Conservation (phyloP, 2,797 vertebrate species). For the Lates japonicus region DNA sequence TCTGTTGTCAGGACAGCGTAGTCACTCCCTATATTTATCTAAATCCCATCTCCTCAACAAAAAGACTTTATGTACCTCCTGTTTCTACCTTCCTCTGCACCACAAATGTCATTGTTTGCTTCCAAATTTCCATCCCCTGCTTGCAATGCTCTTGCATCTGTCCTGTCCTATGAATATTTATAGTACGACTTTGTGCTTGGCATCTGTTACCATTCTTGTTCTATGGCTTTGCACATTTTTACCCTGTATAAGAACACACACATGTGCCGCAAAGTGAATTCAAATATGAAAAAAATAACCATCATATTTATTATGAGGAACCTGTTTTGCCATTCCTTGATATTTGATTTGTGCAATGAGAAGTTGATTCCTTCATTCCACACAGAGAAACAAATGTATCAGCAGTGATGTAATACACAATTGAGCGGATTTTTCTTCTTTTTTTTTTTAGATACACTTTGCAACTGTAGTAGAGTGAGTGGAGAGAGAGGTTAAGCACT, state of each 20-base stretch:
- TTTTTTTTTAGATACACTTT: slow-evolving; percentile 68
- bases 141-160: slow-evolving; percentile 11
- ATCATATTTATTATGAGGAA: background rate
- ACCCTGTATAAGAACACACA: slow-evolving; percentile 38
- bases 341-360: slow-evolving; percentile 30
- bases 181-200: slow-evolving; percentile 33
- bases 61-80: slow-evolving; percentile 1
- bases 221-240: slow-evolving; percentile 56
- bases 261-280: slow-evolving; percentile 25
- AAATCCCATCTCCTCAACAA: slow-evolving; percentile 18
- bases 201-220: slow-evolving; percentile 38
- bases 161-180: slow-evolving; percentile 44
- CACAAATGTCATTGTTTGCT: slow-evolving; percentile 36
- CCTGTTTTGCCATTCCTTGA: slow-evolving; percentile 11
- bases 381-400: slow-evolving; percentile 22
- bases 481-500: slow-evolving; percentile 34
- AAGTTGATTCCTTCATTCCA: slow-evolving; percentile 8
- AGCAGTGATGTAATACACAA: slow-evolving; percentile 28
- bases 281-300: slow-evolving; percentile 9
- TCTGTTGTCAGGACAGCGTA: slow-evolving; percentile 10
- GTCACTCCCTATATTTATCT: slow-evolving; percentile 26
- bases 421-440: slow-evolving; percentile 4
- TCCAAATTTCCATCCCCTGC: slow-evolving; percentile 24
- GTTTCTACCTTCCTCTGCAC: slow-evolving; percentile 10
- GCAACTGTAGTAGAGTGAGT: slow-evolving; percentile 20